phyloP scores from a whole-genome alignment of 2,113 vertebrate genomes.

The Neopipo cinnamomea region DNA sequence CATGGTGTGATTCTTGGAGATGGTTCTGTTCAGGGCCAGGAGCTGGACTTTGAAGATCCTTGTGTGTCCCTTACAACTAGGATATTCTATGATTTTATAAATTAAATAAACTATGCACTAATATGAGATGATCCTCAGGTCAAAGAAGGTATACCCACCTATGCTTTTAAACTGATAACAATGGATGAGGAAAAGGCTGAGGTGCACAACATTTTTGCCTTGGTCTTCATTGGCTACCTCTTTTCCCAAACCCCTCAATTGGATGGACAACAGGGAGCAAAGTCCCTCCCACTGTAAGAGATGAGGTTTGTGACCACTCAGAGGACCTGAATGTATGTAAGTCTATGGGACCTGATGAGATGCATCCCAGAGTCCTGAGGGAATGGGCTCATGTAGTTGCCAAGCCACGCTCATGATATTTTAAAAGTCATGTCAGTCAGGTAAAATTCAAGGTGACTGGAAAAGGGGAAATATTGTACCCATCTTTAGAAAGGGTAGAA shows the following conservation, averaged over 20 bases:
- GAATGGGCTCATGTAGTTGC: neutral
- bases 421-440: neutral
- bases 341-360: no score
- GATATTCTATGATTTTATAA: neutral
- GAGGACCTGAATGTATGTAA: neutral
- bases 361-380: neutral
- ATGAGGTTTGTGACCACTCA: neutral
- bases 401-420: neutral
- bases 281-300: neutral
- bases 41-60: neutral
- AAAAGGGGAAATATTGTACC: neutral
- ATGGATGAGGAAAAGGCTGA: neutral
- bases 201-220: neutral
- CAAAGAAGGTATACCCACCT: neutral
- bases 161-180: neutral
- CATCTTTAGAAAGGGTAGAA: neutral
- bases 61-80: neutral
- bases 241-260: neutral
- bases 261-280: neutral
- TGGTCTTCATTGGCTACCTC: neutral
- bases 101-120: neutral
- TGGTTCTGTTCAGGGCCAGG: neutral
- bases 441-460: neutral
- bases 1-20: neutral
- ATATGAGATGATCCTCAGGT: neutral